Evolutionary conservation across 2,113 vertebrate genomes (phyloP), one percentile per base, ranked within the genome.

Genomic region (Climacteris rufus): DNA sequence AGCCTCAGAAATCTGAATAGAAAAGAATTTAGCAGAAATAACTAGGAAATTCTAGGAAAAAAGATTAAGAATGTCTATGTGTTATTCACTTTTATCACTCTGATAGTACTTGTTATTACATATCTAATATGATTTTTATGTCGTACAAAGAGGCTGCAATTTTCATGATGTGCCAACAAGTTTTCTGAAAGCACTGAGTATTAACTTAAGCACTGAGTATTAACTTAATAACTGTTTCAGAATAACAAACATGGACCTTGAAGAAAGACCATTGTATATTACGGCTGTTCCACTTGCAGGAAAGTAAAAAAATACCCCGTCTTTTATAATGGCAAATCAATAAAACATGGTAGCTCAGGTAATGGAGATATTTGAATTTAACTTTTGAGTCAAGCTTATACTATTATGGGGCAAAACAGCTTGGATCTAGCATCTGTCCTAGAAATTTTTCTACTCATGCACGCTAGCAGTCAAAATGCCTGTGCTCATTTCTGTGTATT

Each of bases 231-330:
- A 80, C 42, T 35, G 10, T 47, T 91, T 79, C 37, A 76, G 8
- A 12, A 12, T 65, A 54, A 64, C 0, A 2, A 81, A 37, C 9
- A 7, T 0, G 3, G 21, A 49, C 12, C 35, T 75, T 71, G 21
- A 78, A 71, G 25, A 15, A 61, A 44, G 31, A 63, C 28, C 27
- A 31, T 44, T 59, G 10, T 45, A 6, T 35, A 16, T 57, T 90
- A n/a, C 18, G 50, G 21, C 49, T 77, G 18, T 71, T 85, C 4
- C 3, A 45, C 13, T 60, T 27, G 22, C 28, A 65, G n/a, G 61
- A 54, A 60, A 76, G 13, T 44, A 31, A 47, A 56, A 85, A 86
- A 40, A 3, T 1, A 1, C 18, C 1, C 2, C 44, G 21, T 3
- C 39, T 87, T 85, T 88, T 44, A 12, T 74, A 15, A 56, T 30